Conservation (phyloP, 2,888 invertebrate genomes). For the Cheiracanthium punctorium region DNA sequence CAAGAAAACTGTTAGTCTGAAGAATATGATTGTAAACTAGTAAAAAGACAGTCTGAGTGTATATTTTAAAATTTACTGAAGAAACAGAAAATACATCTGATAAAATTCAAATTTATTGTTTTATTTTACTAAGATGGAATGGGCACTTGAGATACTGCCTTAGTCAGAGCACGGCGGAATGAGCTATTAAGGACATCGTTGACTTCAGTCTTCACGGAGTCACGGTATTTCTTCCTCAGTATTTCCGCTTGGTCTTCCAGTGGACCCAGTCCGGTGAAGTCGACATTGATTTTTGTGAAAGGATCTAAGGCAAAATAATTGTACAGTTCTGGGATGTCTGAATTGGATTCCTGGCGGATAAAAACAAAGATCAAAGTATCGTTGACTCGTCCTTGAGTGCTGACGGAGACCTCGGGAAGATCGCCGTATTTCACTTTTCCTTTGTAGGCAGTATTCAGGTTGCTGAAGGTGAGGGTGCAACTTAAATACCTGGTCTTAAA, state of each 20-base stretch:
- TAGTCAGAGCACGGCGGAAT: constrained; percentile 37
- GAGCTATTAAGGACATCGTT: neutral
- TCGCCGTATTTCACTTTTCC: constrained; percentile 54
- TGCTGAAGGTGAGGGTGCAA: constrained; percentile 43
- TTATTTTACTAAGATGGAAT: constrained; percentile 53
- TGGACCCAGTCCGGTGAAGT: constrained; percentile 53
- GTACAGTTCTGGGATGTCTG: neutral
- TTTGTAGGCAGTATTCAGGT: constrained; percentile 31
- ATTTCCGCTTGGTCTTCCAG: constrained; percentile 50
- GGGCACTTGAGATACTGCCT: constrained; percentile 35
- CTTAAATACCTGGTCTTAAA: constrained; percentile 20
- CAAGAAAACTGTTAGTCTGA: too few relatives aligned
- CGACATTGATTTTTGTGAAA: constrained; percentile 19
- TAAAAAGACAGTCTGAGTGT: too few relatives aligned
- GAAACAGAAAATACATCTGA: too few relatives aligned
- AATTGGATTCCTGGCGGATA: neutral
- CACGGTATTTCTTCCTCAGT: constrained; percentile 33
- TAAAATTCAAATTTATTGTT: too few relatives aligned
- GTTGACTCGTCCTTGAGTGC: constrained; percentile 28
- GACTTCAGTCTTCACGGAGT: constrained; percentile 9
- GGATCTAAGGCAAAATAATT: neutral
- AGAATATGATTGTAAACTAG: too few relatives aligned
- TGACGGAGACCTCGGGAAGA: constrained; percentile 39
- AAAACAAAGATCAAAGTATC: constrained; percentile 2
- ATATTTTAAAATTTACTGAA: too few relatives aligned